These are phyloP conservation scores for Micromys minutus DNA, from an alignment of 2,113 vertebrate genomes.

Conservation along the genomic window DNA sequence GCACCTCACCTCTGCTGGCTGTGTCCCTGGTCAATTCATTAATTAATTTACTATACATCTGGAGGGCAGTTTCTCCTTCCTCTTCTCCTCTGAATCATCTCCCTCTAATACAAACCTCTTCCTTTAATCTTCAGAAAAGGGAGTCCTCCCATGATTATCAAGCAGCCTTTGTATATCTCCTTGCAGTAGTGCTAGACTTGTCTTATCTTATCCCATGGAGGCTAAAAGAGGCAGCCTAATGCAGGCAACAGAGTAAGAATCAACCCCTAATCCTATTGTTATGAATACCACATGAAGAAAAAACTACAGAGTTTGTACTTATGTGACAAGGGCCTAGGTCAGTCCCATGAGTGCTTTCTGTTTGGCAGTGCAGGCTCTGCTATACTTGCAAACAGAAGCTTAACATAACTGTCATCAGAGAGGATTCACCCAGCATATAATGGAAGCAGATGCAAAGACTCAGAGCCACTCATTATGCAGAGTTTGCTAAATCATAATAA, in stretches of 20 bases:
- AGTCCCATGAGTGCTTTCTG: not conserved
- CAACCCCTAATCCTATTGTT: not conserved
- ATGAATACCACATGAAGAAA: not conserved
- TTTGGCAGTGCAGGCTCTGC: not conserved
- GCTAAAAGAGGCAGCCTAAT: not conserved
- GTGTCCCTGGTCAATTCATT: no score
- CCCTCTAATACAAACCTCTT: not conserved
- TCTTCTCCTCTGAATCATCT: not conserved
- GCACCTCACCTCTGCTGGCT: no score
- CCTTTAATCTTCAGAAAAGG: not conserved
- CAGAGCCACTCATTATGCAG: not conserved
- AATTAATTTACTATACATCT: not conserved
- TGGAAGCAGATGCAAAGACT: not conserved
- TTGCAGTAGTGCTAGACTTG: not conserved
- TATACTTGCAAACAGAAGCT: not conserved
- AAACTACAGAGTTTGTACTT: not conserved
- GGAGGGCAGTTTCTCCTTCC: not conserved
- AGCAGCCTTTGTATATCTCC: not conserved
- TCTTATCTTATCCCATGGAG: not conserved
- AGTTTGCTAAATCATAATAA: not conserved
- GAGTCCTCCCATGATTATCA: not conserved
- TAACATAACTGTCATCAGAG: not conserved
- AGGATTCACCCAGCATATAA: not conserved
- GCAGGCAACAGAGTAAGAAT: not conserved
- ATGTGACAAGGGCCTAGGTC: not conserved